These are phyloP conservation scores for Pelmatolapia mariae DNA, from an alignment of 2,113 vertebrate genomes.

Conservation along the genomic window DNA sequence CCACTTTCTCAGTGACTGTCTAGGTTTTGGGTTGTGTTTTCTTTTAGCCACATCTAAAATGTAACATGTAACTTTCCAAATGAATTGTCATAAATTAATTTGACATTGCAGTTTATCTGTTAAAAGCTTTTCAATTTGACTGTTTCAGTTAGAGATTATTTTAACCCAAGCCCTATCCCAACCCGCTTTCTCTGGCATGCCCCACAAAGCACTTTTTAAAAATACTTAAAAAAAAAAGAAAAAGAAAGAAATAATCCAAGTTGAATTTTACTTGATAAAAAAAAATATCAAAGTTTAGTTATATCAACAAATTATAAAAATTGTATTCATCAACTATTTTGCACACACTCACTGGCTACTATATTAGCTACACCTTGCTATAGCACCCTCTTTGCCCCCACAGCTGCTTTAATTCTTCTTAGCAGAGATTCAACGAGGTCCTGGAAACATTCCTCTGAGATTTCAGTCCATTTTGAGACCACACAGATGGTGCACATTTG, in stretches of 20 bases:
- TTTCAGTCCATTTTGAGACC: background rate
- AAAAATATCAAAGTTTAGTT: rapidly evolving
- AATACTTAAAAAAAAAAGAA: background rate
- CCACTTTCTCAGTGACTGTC: background rate
- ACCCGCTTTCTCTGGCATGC: background rate
- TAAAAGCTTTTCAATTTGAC: background rate
- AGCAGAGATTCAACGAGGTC: background rate
- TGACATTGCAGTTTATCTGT: background rate
- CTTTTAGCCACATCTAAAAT: background rate
- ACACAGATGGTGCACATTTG: background rate
- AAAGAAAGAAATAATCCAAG: rapidly evolving
- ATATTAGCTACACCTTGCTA: background rate
- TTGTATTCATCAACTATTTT: background rate
- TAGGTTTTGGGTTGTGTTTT: background rate
- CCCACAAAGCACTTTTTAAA: rapidly evolving
- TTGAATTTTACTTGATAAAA: background rate
- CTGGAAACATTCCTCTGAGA: background rate
- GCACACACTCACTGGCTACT: background rate
- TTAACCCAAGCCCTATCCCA: background rate
- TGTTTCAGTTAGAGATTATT: background rate
- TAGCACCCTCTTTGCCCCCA: background rate
- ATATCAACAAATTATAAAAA: background rate
- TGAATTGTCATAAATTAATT: background rate
- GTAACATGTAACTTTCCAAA: background rate
- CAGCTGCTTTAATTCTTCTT: background rate